These are phyloP conservation scores for Uropetala carovei DNA, from an alignment of 2,888 invertebrate species.

Conservation along the genomic window DNA sequence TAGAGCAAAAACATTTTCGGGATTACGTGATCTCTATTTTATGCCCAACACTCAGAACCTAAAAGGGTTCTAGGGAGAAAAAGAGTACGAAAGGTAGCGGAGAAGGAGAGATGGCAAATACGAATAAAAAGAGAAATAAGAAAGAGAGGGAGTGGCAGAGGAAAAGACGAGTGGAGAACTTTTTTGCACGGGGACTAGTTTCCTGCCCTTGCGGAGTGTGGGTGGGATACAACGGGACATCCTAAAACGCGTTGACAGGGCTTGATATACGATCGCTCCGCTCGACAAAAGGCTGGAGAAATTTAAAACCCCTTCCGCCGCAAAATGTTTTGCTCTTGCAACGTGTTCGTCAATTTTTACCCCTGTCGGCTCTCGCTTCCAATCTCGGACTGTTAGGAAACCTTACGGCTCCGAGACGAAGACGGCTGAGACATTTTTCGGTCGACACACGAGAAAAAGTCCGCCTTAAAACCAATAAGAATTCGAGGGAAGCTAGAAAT, in stretches of 20 bases:
- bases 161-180: background rate
- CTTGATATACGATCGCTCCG: slow-evolving; percentile 3
- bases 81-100: too few relatives aligned
- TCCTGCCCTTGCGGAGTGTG: background rate
- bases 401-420: background rate
- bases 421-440: background rate
- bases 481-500: background rate
- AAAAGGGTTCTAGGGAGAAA: too few relatives aligned
- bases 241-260: slow-evolving; percentile 15
- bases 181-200: background rate
- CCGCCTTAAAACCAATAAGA: background rate
- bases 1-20: too few relatives aligned
- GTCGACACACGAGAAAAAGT: background rate
- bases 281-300: slow-evolving; percentile 15
- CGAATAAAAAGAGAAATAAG: too few relatives aligned
- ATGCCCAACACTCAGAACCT: too few relatives aligned
- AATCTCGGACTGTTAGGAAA: background rate
- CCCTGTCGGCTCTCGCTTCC: background rate
- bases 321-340: slow-evolving; percentile 16
- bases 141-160: background rate
- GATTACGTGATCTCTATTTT: too few relatives aligned
- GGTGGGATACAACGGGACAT: slow-evolving; percentile 22
- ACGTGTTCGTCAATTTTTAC: background rate
- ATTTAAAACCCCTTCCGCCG: slow-evolving; percentile 11
- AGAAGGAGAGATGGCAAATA: too few relatives aligned